Evolutionary conservation across 2,888 invertebrate species (phyloP), one percentile per base, ranked within the genome.

Genomic region (Meliscaeva auricollis): DNA sequence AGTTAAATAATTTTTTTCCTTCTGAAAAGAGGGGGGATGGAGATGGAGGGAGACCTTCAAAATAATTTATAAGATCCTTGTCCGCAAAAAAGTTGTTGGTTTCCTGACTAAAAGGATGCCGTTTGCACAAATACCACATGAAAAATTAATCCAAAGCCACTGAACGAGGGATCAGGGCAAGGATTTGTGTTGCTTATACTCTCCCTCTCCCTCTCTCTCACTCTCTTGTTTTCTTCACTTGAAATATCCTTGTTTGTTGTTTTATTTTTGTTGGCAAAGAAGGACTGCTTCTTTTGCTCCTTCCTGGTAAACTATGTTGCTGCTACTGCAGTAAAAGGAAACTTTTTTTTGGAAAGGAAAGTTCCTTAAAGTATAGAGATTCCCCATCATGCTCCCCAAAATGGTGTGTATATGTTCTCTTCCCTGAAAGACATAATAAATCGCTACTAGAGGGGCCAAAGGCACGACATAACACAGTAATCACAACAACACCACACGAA

Each of bases 71-170:
- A 56, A 74, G 73, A 58, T 69, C n/a, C 74, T 64, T 74, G 48
- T 74, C 69, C 58, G 62, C 44, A 70, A 72, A 62, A 41, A 62
- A 58, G 64, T 66, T 81, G 76, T 69, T 79, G 64, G 56, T 70
- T 79, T 84, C 30, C 70, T 79, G 70, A 56, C 66, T 68, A 35
- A 38, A 56, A 72, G 72, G 50, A 76, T 64, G 73, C 58, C 80
- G 70, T 80, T 79, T 75, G 64, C 46, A 60, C 66, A 84, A 80
- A 80, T 80, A 76, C 75, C 75, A 70, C 72, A 80, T 76, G 79
- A 84, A 72, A 80, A 68, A 75, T 84, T 84, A 84, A 84, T 84
- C 75, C 60, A 68, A 76, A 66, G 44, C 64, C 69, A 74, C 54
- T 73, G 48, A 73, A 56, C 62, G 62, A 44, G 44, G 77, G 62